Conservation (phyloP, 2,888 invertebrate species). For the Creontiades dilutus region DNA sequence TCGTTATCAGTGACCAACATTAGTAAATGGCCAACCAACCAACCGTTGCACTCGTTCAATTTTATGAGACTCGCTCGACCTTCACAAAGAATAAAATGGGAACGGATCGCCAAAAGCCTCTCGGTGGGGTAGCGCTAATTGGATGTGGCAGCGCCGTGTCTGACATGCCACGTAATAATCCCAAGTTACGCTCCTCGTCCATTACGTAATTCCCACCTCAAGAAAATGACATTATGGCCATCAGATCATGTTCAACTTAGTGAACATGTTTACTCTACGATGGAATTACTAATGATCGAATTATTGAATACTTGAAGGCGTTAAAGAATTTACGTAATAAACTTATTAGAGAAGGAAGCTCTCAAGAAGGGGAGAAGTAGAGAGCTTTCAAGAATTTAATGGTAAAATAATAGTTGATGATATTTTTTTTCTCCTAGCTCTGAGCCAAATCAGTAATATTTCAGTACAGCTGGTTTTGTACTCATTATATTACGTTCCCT, state of each 20-base stretch:
- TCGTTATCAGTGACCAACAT: background rate
- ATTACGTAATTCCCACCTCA: conserved; percentile 19
- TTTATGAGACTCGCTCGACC: background rate
- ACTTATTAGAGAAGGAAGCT: no score
- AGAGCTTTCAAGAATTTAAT: no score
- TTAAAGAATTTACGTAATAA: no score
- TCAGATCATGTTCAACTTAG: background rate
- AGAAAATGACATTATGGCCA: background rate
- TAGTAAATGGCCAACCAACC: background rate
- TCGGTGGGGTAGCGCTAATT: background rate
- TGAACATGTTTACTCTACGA: background rate
- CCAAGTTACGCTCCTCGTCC: background rate
- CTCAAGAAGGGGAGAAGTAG: no score
- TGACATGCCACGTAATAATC: conserved; percentile 21
- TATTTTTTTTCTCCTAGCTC: no score
- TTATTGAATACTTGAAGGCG: background rate
- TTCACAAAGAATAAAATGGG: background rate
- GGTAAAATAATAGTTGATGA: no score
- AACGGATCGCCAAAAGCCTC: background rate
- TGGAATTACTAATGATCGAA: background rate
- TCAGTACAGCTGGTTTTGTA: no score
- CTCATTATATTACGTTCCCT: no score
- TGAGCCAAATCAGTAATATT: no score
- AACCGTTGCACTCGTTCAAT: background rate
- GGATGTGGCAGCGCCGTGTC: conserved; percentile 11